Base-by-base conservation (phyloP, 1,140 invertebrate genomes). In the Piezodorus guildinii region DNA sequence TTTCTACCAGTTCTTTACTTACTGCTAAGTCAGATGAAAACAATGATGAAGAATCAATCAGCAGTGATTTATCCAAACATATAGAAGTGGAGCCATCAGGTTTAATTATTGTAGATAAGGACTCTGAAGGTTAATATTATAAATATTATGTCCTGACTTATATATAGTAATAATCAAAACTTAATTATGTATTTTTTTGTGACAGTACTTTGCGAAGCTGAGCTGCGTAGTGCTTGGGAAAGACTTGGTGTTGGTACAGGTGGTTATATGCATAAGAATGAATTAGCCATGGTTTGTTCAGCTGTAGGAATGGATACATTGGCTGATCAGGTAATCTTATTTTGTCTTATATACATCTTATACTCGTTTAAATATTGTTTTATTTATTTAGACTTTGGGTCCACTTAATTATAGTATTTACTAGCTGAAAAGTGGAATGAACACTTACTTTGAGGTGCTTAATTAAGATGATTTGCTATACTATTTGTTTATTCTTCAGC, bases 241-340 rank as follows among this genome's bases (percentile, higher is more conserved):
- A 75, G 77, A 27, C 74, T 85, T 46, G 80, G 79, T 10, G 79
- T 85, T 6, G 83, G 82, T 5, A 71, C 76, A 62, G 77, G 80
- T 74, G 83, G 83, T 3, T 83, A 76, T 69, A 74, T 85, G 16
- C 79, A 80, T 68, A 73, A 80, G 62, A 72, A 73, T 30, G 81
- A 85, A 70, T 73, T 86, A 27, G 75, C 77, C 23, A 71, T 74
- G 54, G 80, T 85, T n/a, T 84, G 81, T 72, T 73, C 80, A 68
- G 76, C 81, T 68, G 83, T 85, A 62, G 83, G 83, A 9, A 79
- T 85, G 74, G 77, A 81, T 58, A 77, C 79, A 63, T 76, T 82
- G 66, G 76, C 80, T 49, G 76, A 81, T 67, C 78, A 79, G 68
- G 81, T 85, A 68, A 60, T 16, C 5, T 39, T 17, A 39, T 60